Conservation (phyloP, 2,888 invertebrate species). For the Oligia strigilis region DNA sequence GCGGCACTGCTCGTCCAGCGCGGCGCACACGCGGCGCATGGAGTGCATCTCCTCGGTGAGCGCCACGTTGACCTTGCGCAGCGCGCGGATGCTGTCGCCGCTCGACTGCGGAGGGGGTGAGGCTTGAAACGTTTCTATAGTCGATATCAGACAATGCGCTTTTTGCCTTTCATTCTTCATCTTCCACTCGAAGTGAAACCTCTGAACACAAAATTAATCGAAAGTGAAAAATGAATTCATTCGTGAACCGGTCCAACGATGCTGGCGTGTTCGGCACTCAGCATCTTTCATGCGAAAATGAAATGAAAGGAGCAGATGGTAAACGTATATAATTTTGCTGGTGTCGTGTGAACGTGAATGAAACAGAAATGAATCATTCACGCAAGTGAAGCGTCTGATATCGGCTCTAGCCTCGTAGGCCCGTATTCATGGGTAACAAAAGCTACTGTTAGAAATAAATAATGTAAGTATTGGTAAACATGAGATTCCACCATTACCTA, state of each 20-base stretch:
- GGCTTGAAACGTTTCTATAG: background rate
- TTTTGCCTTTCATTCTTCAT: background rate
- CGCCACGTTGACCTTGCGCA: slow-evolving; percentile 91
- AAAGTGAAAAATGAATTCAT: too few species aligned
- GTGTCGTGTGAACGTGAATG: background rate
- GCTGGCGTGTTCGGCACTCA: background rate
- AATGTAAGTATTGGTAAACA: too few species aligned
- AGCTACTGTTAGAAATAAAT: background rate
- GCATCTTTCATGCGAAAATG: background rate
- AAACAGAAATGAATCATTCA: background rate
- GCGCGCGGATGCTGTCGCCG: slow-evolving; percentile 87
- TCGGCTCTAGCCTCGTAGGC: background rate
- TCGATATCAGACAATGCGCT: background rate
- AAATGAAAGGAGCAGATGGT: background rate
- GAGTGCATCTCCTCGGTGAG: slow-evolving; percentile 89
- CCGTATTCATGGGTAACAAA: background rate
- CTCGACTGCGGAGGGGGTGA: slow-evolving; percentile 47
- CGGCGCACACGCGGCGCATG: slow-evolving; percentile 88
- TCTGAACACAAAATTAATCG: background rate
- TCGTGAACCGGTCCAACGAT: background rate
- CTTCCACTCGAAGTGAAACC: too few species aligned
- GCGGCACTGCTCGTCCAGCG: slow-evolving; percentile 90
- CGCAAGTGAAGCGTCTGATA: background rate
- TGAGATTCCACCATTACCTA: background rate
- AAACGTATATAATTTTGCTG: too few species aligned